Evolutionary conservation across 2,888 invertebrate species (phyloP), one percentile per base, ranked within the genome.

Genomic region (Pandemis corylana): DNA sequence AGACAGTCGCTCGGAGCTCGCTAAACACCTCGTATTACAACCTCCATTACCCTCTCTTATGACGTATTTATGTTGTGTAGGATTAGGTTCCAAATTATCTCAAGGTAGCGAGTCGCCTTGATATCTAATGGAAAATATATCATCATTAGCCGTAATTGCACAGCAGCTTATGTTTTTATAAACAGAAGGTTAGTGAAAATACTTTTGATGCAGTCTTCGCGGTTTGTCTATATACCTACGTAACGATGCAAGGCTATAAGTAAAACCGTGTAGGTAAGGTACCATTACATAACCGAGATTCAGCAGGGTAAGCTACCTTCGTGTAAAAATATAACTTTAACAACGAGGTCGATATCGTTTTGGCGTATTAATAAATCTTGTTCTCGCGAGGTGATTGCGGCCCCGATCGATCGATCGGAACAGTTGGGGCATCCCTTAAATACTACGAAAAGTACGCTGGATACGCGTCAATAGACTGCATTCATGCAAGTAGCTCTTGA

Each of bases 21-120:
- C 84, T 86, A 86, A 89, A 86, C 84, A 85, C 85, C 84, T 82
- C 83, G 77, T 80, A 85, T 88, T 84, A 87, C 82, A 85, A 81
- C 81, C 82, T 82, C 80, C 79, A 78, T 82, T 84, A 79, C 53
- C 68, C 82, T 81, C 82, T 82, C 83, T 84, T 86, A 83, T 84
- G 84, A 87, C 81, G 83, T 82, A 84, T 84, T 85, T 85, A 84
- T 81, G 81, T 82, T 83, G 83, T 80, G 79, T 82, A 82, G 80
- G 83, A 83, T 84, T 84, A 85, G 71, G 78, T 77, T 86, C 83
- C 78, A 82, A 84, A 82, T 84, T 78, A 82, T 81, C 76, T 78
- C 76, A 78, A 78, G 81, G 79, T 73, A 77, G 75, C 61, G 71
- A 77, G 76, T 68, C 76, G 68, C 75, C 65, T 65, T 75, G 68